Base-by-base conservation (phyloP, 2,888 invertebrate genomes). In the Torymus auratus region DNA sequence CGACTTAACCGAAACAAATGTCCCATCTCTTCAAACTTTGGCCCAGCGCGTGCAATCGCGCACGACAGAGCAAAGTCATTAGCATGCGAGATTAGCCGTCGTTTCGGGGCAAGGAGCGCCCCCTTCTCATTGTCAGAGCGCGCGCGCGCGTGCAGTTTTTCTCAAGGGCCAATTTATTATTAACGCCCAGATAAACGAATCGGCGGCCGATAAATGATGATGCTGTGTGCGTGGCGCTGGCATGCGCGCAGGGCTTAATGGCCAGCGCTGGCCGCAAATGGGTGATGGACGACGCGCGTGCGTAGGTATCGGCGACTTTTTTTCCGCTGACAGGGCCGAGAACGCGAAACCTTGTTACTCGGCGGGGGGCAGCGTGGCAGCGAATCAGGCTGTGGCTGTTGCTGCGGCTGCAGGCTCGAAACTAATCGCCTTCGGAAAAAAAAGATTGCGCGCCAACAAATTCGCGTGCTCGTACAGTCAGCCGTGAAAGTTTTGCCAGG, bases 211-310 rank as follows among this genome's bases (percentile, higher is more conserved):
- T 80, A 80, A 80, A 56, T 65, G 65, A 77, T 70, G 69, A 69
- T 73, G 28, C 55, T 13, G 62, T 73, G 62, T 71, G 67, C 73
- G 81, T 69, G 67, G 17, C 53, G 52, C 58, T 71, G 80, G 71
- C 65, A 81, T 72, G 79, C 52, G 70, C 28, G 67, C 70, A 65
- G 14, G 23, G 61, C 56, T 17, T 58, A 69, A 58, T 64, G 64
- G 65, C 28, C 17, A 58, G 1, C 17, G 1, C 17, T 55, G n/a
- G 17, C 11, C n/a, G 50, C 23, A 53, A 20, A 55, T 58, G 41
- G 50, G 28, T 67, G 70, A 71, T 75, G 65, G 75, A 80, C 55
- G 80, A 67, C 65, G 58, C 70, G 65, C 53, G 62, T 73, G 64
- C 60, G 70, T 61, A 55, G 28, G 14, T 60, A 60, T 67, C 20